Evolutionary conservation across 2,888 invertebrate species (phyloP).

Genomic region (Camponotus fellah): DNA sequence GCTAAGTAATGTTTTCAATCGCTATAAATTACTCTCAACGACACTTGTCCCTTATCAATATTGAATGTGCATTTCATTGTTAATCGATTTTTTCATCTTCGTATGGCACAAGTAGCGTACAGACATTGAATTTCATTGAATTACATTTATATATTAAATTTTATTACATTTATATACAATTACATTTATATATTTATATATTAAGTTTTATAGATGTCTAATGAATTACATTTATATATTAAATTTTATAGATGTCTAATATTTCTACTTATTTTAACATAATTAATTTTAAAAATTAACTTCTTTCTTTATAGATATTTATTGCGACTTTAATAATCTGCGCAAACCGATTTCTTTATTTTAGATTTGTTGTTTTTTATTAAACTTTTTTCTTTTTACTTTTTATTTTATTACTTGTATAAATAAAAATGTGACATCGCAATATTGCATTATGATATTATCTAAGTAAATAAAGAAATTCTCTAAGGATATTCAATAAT

Average conservation of each 20-base stretch:
- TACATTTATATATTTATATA: conserved; percentile 9
- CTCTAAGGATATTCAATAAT: not conserved
- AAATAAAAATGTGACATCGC: not conserved
- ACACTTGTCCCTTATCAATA: conserved; percentile 1
- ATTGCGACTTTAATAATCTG: too few relatives aligned
- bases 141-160: conserved; percentile 1
- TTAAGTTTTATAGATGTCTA: too few relatives aligned
- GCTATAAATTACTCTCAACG: conserved; percentile 21
- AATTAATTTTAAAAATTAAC: not conserved
- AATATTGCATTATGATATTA: not conserved
- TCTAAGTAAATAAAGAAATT: not conserved
- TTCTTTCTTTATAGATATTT: not conserved
- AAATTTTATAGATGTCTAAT: not conserved
- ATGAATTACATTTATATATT: conserved; percentile 1
- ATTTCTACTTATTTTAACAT: not conserved
- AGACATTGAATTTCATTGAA: not conserved
- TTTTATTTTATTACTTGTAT: conserved; percentile 6
- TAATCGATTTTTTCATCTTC: not conserved
- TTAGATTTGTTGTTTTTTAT: too few relatives aligned
- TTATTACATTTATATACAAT: conserved; percentile 1
- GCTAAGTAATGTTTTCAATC: conserved; percentile 40
- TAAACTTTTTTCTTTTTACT: not conserved
- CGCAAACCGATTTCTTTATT: too few relatives aligned
- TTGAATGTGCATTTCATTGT: conserved; percentile 1
- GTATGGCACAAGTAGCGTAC: not conserved